phyloP scores from a whole-genome alignment of 2,797 vertebrate genomes.

The Danio choprae region DNA sequence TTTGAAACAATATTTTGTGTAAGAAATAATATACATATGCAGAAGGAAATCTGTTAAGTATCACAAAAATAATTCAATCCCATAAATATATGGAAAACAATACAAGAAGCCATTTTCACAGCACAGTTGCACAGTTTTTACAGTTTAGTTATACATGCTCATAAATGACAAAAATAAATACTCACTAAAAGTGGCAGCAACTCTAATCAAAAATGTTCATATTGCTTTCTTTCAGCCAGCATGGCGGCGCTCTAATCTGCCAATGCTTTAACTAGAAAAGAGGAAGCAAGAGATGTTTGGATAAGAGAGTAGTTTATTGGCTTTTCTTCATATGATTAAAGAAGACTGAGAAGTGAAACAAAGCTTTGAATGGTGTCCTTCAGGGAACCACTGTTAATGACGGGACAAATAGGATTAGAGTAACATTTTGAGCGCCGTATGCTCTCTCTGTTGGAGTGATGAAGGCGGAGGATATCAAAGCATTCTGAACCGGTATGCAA shows the following conservation, averaged over 20 bases:
- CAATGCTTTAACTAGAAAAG: neutral
- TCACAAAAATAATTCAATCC: no score
- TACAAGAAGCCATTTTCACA: no score
- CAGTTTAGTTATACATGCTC: neutral
- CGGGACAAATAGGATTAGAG: conserved; percentile 38
- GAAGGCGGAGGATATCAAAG: neutral
- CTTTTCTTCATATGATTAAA: neutral
- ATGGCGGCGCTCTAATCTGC: neutral
- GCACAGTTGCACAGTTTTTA: no score
- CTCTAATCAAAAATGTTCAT: neutral
- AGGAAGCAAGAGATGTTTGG: conserved; percentile 2
- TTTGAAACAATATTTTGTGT: no score
- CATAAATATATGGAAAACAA: no score
- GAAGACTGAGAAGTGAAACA: neutral
- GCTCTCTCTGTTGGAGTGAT: conserved; percentile 10
- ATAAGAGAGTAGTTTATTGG: neutral
- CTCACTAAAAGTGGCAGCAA: neutral
- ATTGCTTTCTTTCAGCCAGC: conserved; percentile 6
- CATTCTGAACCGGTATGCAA: neutral
- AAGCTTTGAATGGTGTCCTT: neutral
- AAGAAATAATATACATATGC: no score
- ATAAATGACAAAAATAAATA: neutral
- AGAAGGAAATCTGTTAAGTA: no score
- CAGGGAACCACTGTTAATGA: conserved; percentile 20
- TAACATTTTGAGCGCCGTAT: conserved; percentile 26